These are phyloP conservation scores for Sebastes matsubarae DNA, from an alignment of 2,797 vertebrate genomes.

Conservation along the genomic window DNA sequence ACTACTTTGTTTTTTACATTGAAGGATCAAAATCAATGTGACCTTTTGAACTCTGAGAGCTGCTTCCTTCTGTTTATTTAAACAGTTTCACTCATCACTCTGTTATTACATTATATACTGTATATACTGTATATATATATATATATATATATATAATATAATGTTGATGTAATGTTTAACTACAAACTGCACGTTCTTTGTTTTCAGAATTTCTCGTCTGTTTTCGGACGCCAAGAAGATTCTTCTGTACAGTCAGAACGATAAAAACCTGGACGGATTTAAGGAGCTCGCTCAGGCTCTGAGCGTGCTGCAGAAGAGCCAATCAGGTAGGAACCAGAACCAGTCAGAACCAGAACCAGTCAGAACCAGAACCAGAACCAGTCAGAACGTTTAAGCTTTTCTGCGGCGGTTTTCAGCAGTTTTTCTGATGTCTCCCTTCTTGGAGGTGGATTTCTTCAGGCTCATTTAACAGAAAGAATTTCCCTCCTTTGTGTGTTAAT, in stretches of 20 bases:
- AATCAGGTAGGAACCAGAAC: constrained; percentile 77
- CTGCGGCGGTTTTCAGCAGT: not conserved
- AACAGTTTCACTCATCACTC: not conserved
- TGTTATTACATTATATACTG: not conserved
- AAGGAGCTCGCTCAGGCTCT: constrained; percentile 87
- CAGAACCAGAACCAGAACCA: too few species aligned
- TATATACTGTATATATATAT: too few species aligned
- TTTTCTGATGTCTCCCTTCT: not conserved
- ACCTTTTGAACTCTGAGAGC: too few species aligned
- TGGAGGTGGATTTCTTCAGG: constrained; percentile 27
- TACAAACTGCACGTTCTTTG: not conserved
- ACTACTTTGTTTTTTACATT: not conserved
- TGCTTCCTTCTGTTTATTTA: too few species aligned
- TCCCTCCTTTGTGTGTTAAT: constrained; percentile 48
- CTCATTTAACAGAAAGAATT: constrained; percentile 50
- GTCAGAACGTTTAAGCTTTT: not conserved
- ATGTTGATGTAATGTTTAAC: not conserved
- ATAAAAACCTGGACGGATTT: constrained; percentile 88
- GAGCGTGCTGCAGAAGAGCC: constrained; percentile 78
- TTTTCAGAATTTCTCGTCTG: constrained; percentile 90
- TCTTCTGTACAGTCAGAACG: constrained; percentile 92
- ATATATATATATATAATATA: not conserved
- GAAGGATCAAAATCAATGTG: too few species aligned
- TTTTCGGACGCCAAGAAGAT: constrained; percentile 93
- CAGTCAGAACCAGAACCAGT: not conserved